Evolutionary conservation across 2,888 invertebrate species (phyloP), one percentile per base, ranked within the genome.

Genomic region (Xylota sylvarum): DNA sequence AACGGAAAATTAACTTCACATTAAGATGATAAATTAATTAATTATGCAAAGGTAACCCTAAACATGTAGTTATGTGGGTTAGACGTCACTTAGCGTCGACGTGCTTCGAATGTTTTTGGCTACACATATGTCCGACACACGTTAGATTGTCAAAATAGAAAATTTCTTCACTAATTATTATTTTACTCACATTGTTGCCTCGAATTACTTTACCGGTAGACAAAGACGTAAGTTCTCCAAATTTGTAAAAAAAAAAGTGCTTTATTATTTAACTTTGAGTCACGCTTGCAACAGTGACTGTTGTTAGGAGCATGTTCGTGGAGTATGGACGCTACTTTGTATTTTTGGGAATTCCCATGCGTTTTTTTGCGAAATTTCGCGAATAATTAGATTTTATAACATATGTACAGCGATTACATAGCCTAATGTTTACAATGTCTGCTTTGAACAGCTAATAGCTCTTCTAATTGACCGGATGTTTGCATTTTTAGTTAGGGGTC

Each of bases 391-490:
- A 43, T 32, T 43, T 17, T 17, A 9, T 6, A 46, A 56, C n/a
- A n/a, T 7, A 12, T 32, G 12, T 32, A 23, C 17, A 52, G 10
- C 32, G 14, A 52, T 52, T 52, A 14, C 50, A 52, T 10, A 50
- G 23, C 27, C 48, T 10, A 5, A 6, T 23, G 56, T 32, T n/a
- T n/a, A 9, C 27, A 27, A 23, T 48, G 58, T n/a, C 14, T 46
- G 46, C 56, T 62, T 35, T 76, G 27, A 67, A 30, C 37, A 37
- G 32, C 9, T 78, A 58, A 72, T 72, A 48, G 70, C 58, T 72
- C 60, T 52, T 79, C 67, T 56, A 83, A 83, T 73, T 79, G 79
- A 67, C 40, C 76, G 76, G 65, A 76, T 76, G 65, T 78, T 48
- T 50, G 70, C 46, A 23, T 52, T 43, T 5, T 46, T 80, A 5